These are phyloP conservation scores for Euthynnus affinis DNA, from an alignment of 2,797 vertebrate species.

Conservation along the genomic window DNA sequence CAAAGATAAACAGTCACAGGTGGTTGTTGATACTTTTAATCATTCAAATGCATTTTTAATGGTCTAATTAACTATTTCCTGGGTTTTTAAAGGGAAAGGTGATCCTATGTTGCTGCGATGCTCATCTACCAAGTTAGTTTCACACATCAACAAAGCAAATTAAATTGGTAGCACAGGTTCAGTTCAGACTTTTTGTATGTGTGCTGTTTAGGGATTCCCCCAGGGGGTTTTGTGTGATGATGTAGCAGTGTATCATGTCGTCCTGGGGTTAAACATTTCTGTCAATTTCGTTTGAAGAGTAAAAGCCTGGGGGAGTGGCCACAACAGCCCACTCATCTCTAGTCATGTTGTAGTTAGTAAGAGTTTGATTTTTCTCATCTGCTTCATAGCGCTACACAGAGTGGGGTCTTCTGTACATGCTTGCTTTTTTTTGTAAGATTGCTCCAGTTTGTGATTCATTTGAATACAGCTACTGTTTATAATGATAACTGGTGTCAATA, in stretches of 20 bases:
- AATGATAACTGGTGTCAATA: too few relatives aligned
- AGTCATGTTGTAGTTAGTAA: neutral
- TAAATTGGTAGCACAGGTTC: neutral
- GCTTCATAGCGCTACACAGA: neutral
- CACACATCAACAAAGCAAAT: neutral
- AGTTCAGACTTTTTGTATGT: neutral
- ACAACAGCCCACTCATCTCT: slow-evolving; percentile 8
- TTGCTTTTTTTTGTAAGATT: neutral
- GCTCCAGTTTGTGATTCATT: neutral
- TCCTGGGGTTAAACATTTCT: slow-evolving; percentile 8
- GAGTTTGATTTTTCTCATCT: neutral
- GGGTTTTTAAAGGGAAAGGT: neutral
- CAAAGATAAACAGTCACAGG: neutral
- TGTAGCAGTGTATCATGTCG: neutral
- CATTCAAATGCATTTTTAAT: neutral
- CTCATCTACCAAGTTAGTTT: neutral
- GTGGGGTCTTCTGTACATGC: neutral
- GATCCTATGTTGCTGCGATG: neutral
- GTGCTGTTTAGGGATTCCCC: neutral
- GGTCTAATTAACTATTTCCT: neutral
- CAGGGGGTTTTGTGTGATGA: neutral
- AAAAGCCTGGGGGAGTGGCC: neutral
- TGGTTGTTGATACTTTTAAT: neutral
- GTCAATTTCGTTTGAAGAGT: slow-evolving; percentile 3
- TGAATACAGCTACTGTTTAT: neutral